Conservation (phyloP, 2,888 invertebrate species). For the Amphimallon solstitiale region DNA sequence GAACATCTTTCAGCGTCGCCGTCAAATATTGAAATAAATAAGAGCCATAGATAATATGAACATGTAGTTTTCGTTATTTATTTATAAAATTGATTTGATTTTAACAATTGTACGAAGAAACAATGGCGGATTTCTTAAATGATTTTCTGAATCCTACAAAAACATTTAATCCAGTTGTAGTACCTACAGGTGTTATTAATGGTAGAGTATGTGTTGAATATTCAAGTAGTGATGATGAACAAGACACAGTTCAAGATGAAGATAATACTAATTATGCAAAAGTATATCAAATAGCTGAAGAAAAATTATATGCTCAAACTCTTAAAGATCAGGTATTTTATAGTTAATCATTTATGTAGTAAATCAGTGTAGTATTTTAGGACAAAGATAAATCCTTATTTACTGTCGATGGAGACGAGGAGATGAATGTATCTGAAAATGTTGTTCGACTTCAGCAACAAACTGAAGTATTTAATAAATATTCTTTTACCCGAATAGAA, state of each 20-base stretch:
- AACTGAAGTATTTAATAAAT: slow-evolving; percentile 33
- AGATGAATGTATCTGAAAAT: neutral
- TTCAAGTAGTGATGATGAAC: slow-evolving; percentile 42
- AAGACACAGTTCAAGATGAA: slow-evolving; percentile 25
- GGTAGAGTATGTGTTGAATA: slow-evolving; percentile 26
- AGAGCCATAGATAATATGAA: too few species aligned
- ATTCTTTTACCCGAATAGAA: slow-evolving; percentile 24
- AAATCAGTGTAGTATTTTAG: slow-evolving; percentile 18
- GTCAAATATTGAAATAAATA: too few species aligned
- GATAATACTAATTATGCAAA: slow-evolving; percentile 50
- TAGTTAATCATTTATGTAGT: neutral
- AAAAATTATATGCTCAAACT: slow-evolving; percentile 49
- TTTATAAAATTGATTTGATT: too few species aligned
- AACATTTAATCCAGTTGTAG: slow-evolving; percentile 26
- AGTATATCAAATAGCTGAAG: slow-evolving; percentile 53
- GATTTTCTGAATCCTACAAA: slow-evolving; percentile 41
- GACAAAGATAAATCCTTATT: slow-evolving; percentile 26
- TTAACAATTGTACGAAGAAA: neutral
- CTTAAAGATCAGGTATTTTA: slow-evolving; percentile 30
- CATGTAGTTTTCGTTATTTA: too few species aligned
- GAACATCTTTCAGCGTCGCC: too few species aligned
- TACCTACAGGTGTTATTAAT: slow-evolving; percentile 39
- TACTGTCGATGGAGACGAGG: slow-evolving; percentile 16
- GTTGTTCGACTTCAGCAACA: neutral
- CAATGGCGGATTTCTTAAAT: slow-evolving; percentile 37